phyloP scores from a whole-genome alignment of 2,113 vertebrate species.

The Elephantulus edwardii region DNA sequence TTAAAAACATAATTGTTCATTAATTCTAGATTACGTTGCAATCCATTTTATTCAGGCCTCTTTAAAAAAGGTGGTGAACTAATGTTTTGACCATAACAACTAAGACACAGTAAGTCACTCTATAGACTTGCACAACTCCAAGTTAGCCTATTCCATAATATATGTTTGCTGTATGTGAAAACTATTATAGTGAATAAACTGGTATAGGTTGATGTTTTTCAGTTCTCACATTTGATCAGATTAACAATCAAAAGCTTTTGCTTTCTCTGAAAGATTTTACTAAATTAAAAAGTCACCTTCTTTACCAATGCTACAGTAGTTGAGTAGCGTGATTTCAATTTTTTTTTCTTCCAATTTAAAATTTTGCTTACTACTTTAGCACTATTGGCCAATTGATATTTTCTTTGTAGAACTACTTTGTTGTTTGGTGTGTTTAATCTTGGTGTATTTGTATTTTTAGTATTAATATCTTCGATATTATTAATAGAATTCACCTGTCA shows the following conservation, averaged over 20 bases:
- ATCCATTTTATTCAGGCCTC: neutral
- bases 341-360: too few relatives aligned
- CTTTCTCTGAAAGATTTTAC: slow-evolving; percentile 29
- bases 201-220: neutral
- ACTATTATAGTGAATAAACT: neutral
- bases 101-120: neutral
- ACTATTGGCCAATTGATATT: too few relatives aligned
- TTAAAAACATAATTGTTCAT: neutral
- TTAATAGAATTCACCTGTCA: too few relatives aligned
- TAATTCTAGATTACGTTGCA: slow-evolving; percentile 38
- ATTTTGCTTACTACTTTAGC: too few relatives aligned
- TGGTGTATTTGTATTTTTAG: too few relatives aligned
- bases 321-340: too few relatives aligned
- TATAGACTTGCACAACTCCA: neutral
- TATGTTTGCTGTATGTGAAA: neutral
- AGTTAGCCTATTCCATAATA: neutral
- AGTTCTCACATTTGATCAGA: slow-evolving; percentile 22
- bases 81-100: slow-evolving; percentile 36
- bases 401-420: too few relatives aligned
- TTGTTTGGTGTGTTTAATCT: too few relatives aligned
- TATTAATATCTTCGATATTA: too few relatives aligned
- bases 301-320: too few relatives aligned
- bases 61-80: neutral
- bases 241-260: slow-evolving; percentile 5
- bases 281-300: too few relatives aligned